Conservation (phyloP, 2,888 invertebrate species). For the Spicauda simplicius region DNA sequence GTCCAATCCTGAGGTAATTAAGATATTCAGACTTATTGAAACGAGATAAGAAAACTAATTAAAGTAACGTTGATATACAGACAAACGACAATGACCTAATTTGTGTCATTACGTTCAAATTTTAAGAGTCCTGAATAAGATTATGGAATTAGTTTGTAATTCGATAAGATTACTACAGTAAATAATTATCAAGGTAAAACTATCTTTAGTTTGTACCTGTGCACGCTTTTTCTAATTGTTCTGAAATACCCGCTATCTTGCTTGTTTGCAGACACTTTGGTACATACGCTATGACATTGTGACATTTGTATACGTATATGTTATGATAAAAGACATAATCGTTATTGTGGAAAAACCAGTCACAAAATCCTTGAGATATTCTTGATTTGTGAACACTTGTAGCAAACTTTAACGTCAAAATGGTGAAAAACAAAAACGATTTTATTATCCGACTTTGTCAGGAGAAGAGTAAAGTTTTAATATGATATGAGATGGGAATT, state of each 20-base stretch:
- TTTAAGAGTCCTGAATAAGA: too few species aligned
- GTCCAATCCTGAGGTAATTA: background rate
- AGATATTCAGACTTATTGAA: background rate
- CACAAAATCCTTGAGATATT: constrained; percentile 10
- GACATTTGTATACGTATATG: background rate
- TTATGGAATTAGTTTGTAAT: too few species aligned
- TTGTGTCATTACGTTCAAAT: too few species aligned
- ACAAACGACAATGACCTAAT: too few species aligned
- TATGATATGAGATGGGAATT: too few species aligned
- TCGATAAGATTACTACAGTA: too few species aligned
- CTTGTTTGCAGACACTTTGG: background rate
- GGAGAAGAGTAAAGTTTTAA: too few species aligned
- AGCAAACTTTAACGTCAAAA: background rate
- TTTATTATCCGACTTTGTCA: background rate
- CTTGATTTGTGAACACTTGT: constrained; percentile 9
- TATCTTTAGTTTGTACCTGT: too few species aligned
- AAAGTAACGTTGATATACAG: background rate
- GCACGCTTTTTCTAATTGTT: background rate
- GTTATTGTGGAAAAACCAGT: constrained; percentile 18
- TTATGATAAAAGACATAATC: constrained; percentile 5
- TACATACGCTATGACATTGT: background rate
- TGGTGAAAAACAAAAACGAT: background rate
- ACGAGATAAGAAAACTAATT: background rate
- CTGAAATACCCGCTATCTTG: constrained; percentile 5
- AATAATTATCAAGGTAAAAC: too few species aligned